Conservation (phyloP, 2,113 vertebrate species). For the Python bivittatus region DNA sequence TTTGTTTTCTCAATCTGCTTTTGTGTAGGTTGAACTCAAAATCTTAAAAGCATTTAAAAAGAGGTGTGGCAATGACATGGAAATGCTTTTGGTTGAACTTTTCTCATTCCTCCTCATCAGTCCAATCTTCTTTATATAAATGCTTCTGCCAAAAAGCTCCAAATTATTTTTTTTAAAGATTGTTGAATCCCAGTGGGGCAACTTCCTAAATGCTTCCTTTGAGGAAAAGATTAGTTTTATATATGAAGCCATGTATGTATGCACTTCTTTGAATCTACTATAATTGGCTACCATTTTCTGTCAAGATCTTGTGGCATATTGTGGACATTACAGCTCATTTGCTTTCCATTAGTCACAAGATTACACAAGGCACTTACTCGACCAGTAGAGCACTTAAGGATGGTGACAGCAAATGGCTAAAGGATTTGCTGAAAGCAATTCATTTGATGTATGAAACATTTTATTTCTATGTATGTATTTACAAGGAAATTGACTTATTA, state of each 20-base stretch:
- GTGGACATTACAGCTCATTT: slow-evolving; percentile 19
- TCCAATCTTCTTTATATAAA: neutral
- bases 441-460: slow-evolving; percentile 9
- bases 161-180: neutral
- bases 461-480: slow-evolving; percentile 7
- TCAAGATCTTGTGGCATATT: slow-evolving; percentile 6
- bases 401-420: neutral
- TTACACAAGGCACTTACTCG: slow-evolving; percentile 13
- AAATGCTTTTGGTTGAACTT: neutral
- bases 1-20: neutral
- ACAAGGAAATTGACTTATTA: slow-evolving; percentile 16
- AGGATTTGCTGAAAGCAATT: slow-evolving; percentile 14
- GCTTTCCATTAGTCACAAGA: slow-evolving; percentile 21
- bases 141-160: neutral
- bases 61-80: neutral
- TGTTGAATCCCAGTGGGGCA: neutral
- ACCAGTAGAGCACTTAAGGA: slow-evolving; percentile 13
- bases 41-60: neutral
- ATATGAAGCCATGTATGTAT: neutral
- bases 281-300: slow-evolving; percentile 22
- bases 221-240: neutral
- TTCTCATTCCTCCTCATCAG: neutral
- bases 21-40: neutral
- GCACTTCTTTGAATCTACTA: neutral
- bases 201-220: neutral